Evolutionary conservation across 1,140 invertebrate species (phyloP), one percentile per base, ranked within the genome.

Genomic region (Drosophila grimshawi): DNA sequence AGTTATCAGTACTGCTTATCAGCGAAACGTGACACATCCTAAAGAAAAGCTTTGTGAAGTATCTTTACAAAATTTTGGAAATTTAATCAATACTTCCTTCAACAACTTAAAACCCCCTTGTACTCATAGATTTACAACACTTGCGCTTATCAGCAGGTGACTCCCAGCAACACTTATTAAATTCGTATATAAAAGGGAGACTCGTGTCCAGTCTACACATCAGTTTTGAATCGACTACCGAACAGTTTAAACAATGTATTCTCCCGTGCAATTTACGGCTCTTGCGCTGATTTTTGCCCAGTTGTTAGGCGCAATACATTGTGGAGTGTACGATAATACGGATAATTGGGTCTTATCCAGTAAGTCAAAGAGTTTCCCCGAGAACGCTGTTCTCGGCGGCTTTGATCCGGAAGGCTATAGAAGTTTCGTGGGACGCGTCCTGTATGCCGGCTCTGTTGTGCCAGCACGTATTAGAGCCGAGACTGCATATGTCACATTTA

Each of bases 381-480:
- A 85, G 0, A 51, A 55, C 27, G 63, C 53, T 1, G 77, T 85
- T 2, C 10, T 71, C 0, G 81, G 77, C 0, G 81, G 81, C 11
- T n/a, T 62, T 7, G 74, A 85, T 62, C 19, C 77, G 2, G 30
- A 51, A 0, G 81, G 81, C 5, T 85, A 80, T 33, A 57, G 85
- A 29, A 80, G 43, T 53, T 85, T 73, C 35, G 81, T 85, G 57
- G 81, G 73, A 0, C 80, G 81, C 30, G 29, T 56, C 4, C 0
- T 1, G 0, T 71, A 70, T 41, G 55, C 43, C 29, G 52, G 10
- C 39, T 61, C 35, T 2, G 19, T 83, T 27, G 8, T 77, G 10
- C 81, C 81, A 2, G 81, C 81, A 2, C 67, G 81, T 11, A 68
- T 85, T 29, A 48, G 70, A 2, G 68, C 76, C 0, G 81, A 85